A percentile compares a stretch with the other conserved stretches of the same genome.
Conservation (phyloP, 2,113 vertebrate species). For the Pseudonaja textilis region DNA sequence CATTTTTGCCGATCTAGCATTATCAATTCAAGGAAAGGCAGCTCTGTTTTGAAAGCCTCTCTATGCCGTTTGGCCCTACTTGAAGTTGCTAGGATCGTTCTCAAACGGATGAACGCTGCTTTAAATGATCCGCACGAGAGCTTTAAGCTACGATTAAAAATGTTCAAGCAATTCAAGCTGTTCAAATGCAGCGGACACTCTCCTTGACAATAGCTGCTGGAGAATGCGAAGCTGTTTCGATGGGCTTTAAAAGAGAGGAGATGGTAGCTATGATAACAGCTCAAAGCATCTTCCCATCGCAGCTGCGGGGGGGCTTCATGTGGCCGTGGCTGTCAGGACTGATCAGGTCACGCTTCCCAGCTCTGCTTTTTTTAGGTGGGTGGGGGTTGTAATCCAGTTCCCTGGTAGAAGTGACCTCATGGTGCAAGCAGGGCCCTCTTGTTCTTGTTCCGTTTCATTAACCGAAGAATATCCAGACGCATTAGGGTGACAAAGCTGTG, state of each 20-base stretch:
- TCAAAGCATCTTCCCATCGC: slow-evolving; percentile 85
- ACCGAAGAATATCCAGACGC: slow-evolving; percentile 76
- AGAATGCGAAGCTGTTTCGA: slow-evolving; percentile 77
- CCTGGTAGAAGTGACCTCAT: slow-evolving; percentile 87
- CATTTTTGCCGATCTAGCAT: too few relatives aligned
- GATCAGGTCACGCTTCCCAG: slow-evolving; percentile 87
- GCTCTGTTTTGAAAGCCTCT: too few relatives aligned
- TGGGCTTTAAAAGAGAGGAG: slow-evolving; percentile 85
- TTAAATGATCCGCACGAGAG: slow-evolving; percentile 85
- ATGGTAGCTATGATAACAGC: slow-evolving; percentile 83
- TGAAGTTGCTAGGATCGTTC: background rate
- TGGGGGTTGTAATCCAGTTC: slow-evolving; percentile 77
- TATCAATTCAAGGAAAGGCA: too few relatives aligned
- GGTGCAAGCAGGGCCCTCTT: slow-evolving; percentile 79
- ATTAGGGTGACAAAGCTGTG: slow-evolving; percentile 76
- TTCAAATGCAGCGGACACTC: slow-evolving; percentile 80
- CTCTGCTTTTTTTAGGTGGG: slow-evolving; percentile 70
- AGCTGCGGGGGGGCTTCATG: slow-evolving; percentile 83
- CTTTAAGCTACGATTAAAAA: slow-evolving; percentile 81
- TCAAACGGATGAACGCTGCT: slow-evolving; percentile 73
- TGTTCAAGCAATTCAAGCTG: slow-evolving; percentile 78
- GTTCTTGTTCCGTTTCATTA: slow-evolving; percentile 75
- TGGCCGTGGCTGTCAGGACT: slow-evolving; percentile 85
- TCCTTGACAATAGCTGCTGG: slow-evolving; percentile 77
- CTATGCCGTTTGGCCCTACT: too few relatives aligned